Base-by-base conservation (phyloP, 2,888 invertebrate species). In the Xanthia icteritia region DNA sequence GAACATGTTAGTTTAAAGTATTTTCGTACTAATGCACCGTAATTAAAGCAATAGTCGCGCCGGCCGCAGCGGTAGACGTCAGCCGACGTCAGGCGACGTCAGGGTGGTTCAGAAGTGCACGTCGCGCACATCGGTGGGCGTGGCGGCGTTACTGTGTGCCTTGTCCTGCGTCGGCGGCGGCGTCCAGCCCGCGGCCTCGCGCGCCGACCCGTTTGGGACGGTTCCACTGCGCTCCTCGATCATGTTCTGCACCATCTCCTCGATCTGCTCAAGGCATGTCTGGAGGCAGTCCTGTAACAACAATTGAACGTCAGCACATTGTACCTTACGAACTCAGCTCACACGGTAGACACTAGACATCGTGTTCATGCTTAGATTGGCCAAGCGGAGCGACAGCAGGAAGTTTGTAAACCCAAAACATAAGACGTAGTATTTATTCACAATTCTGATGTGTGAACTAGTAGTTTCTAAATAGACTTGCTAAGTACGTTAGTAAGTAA, bases 91-190 rank as follows among this genome's bases (percentile, higher is more conserved):
- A 3, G 80, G 64, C 36, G 63, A 20, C 60, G 51, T 56, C 67
- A 27, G 79, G 82, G 75, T 61, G 73, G 88, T 67, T 96, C 91
- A 98, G 96, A 98, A 98, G 94, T 98, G 98, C 87, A 99, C 97
- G 94, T 99, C 98, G 90, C 98, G 97, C 89, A 98, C 98, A 94
- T 99, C 99, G 89, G 98, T 98, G 89, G 98, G 98, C 74, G 98
- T 98, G 88, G 98, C 97, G 88, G 98, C 98, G 94, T 97, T 98
- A 94, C 97, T 97, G 95, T 97, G 98, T 86, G 97, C 97, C 93
- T 97, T 97, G 95, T 96, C 96, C 88, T 93, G 96, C 87, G 94
- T 89, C 86, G 96, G 96, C 79, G 96, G 96, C 61, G 97, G 96
- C 83, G 95, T 96, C 96, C 96, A 96, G 81, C 92, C 93, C 89